These are phyloP conservation scores for Amphiprion clarkii DNA, from an alignment of 2,797 vertebrate species.

Conservation along the genomic window DNA sequence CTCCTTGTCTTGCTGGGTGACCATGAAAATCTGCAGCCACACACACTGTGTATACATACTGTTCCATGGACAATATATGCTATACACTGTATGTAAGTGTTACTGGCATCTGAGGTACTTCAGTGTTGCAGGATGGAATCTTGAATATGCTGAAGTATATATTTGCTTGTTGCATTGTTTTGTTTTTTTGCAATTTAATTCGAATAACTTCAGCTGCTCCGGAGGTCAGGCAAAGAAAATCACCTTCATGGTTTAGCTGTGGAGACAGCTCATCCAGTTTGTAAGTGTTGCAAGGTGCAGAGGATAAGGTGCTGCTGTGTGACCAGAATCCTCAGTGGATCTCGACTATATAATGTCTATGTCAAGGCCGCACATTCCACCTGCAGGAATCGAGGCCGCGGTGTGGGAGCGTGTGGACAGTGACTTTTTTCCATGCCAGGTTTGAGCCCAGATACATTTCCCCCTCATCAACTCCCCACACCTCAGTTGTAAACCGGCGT, in stretches of 20 bases:
- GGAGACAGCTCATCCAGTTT: neutral
- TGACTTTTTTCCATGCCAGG: constrained; percentile 16
- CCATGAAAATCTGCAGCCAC: too few species aligned
- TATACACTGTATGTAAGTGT: neutral
- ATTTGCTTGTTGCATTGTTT: constrained; percentile 5
- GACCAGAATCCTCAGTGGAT: constrained; percentile 37
- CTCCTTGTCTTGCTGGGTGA: neutral
- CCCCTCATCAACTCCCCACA: constrained; percentile 25
- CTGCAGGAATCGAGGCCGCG: constrained; percentile 5
- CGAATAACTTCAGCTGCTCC: constrained; percentile 14
- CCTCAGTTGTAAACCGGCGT: constrained; percentile 45
- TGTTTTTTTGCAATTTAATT: constrained; percentile 25
- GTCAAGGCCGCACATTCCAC: constrained; percentile 28
- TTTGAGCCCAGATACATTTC: constrained; percentile 39
- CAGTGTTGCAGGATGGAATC: constrained; percentile 22
- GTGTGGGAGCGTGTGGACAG: neutral
- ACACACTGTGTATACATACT: neutral
- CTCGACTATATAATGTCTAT: constrained; percentile 29
- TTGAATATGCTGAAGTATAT: too few species aligned
- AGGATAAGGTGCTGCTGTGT: constrained; percentile 37
- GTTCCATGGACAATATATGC: neutral
- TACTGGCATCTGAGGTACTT: constrained; percentile 18
- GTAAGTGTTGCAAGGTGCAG: constrained; percentile 5
- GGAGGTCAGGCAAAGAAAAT: constrained; percentile 31
- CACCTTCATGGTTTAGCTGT: neutral